These are phyloP conservation scores for Drosophila greeni DNA, from an alignment of 2,888 invertebrate genomes.

Conservation along the genomic window DNA sequence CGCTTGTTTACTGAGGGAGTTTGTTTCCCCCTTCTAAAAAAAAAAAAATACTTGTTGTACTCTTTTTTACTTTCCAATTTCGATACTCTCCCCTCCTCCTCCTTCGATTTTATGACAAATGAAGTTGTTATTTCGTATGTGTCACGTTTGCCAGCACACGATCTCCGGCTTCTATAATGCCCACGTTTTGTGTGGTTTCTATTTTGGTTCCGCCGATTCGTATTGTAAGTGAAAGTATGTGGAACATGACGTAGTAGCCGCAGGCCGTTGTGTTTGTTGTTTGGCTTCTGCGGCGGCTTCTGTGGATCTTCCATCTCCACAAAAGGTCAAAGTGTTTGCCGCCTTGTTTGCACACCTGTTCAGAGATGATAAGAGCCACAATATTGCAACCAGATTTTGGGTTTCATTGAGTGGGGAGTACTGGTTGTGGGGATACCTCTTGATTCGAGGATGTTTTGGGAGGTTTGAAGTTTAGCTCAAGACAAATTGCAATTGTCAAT, in stretches of 20 bases:
- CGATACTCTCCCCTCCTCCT: slow-evolving; percentile 11
- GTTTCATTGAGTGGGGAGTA: slow-evolving; percentile 42
- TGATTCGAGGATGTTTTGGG: not conserved
- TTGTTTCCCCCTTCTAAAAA: not conserved
- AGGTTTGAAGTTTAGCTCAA: not conserved
- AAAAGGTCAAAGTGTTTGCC: slow-evolving; percentile 51
- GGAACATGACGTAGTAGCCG: slow-evolving; percentile 29
- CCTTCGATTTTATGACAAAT: slow-evolving; percentile 58
- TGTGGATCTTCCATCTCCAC: slow-evolving; percentile 9
- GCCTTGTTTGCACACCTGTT: slow-evolving; percentile 27
- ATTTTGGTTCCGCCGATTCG: slow-evolving; percentile 69
- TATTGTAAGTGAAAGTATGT: slow-evolving; percentile 65
- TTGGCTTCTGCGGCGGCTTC: slow-evolving; percentile 34
- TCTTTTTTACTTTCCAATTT: not conserved
- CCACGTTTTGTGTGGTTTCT: slow-evolving; percentile 52
- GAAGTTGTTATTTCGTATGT: slow-evolving; percentile 55
- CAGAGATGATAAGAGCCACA: slow-evolving; percentile 50
- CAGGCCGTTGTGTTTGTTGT: slow-evolving; percentile 20
- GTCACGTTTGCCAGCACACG: slow-evolving; percentile 46
- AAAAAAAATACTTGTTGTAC: not conserved
- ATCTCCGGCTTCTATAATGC: slow-evolving; percentile 32
- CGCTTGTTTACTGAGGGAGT: slow-evolving; percentile 49
- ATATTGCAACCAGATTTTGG: not conserved
- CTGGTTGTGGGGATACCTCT: not conserved
- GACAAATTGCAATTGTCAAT: no score